Percentiles rank a stretch among this genome's conserved stretches.
phyloP scores from a whole-genome alignment of 23 tunicate species.

The Oikopleura vanhoeffeni region DNA sequence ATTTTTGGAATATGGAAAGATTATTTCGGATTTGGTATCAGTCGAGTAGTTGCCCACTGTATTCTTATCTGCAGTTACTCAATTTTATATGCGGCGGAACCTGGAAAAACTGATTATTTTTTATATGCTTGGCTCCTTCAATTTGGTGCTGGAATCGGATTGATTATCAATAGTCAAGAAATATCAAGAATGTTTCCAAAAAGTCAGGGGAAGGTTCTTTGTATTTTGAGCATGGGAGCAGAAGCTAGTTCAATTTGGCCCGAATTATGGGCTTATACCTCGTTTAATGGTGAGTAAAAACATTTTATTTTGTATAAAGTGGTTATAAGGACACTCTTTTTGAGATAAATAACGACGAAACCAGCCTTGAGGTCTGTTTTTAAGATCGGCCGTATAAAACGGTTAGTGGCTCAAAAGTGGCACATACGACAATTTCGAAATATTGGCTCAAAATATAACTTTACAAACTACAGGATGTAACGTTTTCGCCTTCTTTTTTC shows the following conservation, averaged over 20 bases:
- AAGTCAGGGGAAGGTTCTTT: neutral
- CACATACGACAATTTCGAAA: too few species aligned
- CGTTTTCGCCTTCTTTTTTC: too few species aligned
- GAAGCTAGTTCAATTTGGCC: neutral
- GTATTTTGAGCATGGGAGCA: neutral
- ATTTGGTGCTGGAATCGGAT: neutral
- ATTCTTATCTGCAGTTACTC: neutral
- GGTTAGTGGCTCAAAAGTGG: too few species aligned
- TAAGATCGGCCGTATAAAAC: too few species aligned
- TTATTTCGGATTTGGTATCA: neutral
- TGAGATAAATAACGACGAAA: too few species aligned
- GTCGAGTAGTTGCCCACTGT: neutral
- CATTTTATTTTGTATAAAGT: too few species aligned
- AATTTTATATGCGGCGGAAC: neutral
- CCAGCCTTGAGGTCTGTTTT: too few species aligned
- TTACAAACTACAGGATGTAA: too few species aligned
- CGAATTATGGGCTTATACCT: neutral
- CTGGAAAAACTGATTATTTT: neutral
- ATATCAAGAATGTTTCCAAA: neutral
- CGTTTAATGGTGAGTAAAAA: too few species aligned
- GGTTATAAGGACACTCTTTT: too few species aligned
- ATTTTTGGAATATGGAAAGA: neutral
- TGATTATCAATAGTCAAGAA: neutral
- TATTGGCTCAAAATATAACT: too few species aligned
- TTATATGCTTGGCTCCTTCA: neutral